These are phyloP conservation scores for Caranx ignobilis DNA, from an alignment of 2,113 vertebrate genomes.

Conservation along the genomic window DNA sequence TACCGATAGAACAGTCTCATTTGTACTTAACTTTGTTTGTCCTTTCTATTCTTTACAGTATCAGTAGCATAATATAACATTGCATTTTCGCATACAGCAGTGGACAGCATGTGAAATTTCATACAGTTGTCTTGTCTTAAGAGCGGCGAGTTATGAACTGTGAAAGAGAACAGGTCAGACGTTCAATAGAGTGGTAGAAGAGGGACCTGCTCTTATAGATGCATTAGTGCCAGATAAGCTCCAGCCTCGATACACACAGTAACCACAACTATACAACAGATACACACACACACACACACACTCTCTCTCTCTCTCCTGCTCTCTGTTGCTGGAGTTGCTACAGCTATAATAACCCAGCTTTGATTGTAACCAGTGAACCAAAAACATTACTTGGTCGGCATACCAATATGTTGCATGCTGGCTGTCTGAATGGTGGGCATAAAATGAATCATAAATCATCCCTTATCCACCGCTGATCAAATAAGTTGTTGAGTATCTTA, in stretches of 20 bases:
- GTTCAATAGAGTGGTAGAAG: neutral
- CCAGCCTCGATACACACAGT: neutral
- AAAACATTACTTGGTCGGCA: conserved; percentile 30
- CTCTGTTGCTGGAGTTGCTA: conserved; percentile 7
- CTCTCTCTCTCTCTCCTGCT: neutral
- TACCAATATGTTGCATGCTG: conserved; percentile 23
- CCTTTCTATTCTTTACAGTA: neutral
- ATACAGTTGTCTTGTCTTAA: neutral
- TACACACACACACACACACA: neutral
- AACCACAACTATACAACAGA: conserved; percentile 18
- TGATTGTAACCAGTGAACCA: conserved; percentile 55
- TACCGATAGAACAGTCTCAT: neutral
- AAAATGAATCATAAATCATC: conserved; percentile 50
- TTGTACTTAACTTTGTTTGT: neutral
- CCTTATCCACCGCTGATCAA: conserved; percentile 21
- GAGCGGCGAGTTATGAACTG: conserved; percentile 10
- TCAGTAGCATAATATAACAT: neutral
- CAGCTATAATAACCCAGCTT: conserved; percentile 39
- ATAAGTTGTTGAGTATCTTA: conserved; percentile 13
- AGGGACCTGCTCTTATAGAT: conserved; percentile 21
- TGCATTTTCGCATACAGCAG: neutral
- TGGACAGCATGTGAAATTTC: neutral
- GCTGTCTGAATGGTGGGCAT: neutral
- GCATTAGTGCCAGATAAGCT: conserved; percentile 15
- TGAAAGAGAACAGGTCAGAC: conserved; percentile 29